Percentiles rank a stretch among this genome's conserved stretches.
Evolutionary conservation across 2,113 vertebrate species (phyloP).

Genomic region (Myanophis thanlyinensis): DNA sequence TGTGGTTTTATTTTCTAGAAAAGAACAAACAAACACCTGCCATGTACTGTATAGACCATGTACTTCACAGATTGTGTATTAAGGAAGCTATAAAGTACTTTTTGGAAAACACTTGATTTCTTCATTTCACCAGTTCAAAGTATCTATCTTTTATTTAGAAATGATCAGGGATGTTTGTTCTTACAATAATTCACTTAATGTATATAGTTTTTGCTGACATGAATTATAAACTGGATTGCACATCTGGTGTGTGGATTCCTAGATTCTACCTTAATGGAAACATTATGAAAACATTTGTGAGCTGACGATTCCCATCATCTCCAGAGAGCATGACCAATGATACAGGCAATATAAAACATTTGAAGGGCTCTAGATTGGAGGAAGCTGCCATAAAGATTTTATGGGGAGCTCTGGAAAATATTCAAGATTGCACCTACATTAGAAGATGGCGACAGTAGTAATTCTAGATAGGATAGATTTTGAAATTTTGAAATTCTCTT

Average conservation of each 20-base stretch:
- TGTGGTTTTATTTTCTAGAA: not conserved
- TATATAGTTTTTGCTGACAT: not conserved
- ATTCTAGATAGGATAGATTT: not conserved
- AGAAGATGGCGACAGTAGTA: not conserved
- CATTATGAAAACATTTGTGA: not conserved
- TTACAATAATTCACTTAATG: not conserved
- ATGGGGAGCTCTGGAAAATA: not conserved
- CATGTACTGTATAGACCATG: not conserved
- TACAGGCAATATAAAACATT: not conserved
- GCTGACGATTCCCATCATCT: not conserved
- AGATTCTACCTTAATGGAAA: not conserved
- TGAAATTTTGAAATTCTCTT: not conserved
- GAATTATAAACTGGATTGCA: not conserved
- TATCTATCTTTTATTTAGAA: not conserved
- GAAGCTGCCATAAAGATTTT: not conserved
- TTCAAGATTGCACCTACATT: not conserved
- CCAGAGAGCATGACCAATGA: not conserved
- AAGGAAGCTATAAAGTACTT: not conserved
- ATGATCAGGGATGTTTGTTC: not conserved
- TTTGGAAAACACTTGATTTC: not conserved
- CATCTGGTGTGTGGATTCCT: not conserved
- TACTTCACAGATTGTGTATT: not conserved
- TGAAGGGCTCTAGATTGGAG: not conserved
- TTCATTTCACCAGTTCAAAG: not conserved
- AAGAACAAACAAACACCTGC: not conserved